Evolutionary conservation across 2,888 invertebrate species (phyloP), one percentile per base, ranked within the genome.

Genomic region (Mongoloraphidia duomilia): DNA sequence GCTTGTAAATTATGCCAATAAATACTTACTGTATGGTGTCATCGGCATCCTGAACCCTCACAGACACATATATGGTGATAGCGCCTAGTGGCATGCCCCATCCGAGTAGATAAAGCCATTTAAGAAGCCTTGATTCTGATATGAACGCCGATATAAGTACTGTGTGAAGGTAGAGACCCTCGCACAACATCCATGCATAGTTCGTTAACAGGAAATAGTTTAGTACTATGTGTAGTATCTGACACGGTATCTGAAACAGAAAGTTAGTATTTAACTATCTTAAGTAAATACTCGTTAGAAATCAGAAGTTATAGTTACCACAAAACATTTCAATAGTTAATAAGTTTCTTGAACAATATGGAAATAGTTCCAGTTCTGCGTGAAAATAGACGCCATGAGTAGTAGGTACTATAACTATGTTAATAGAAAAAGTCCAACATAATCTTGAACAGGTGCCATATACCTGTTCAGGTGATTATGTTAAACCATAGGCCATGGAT

Each of bases 111-210:
- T 87, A 82, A 67, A 94, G 78, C 71, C 83, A 86, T 60, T 83
- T 80, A 57, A 93, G 75, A 54, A 95, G 76, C 53, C 82, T 81
- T 56, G 85, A 82, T 70, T 94, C 93, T 14, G 88, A 84, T 55
- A 91, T 85, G 68, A 95, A 94, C 5, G 94, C 88, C 55, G 85
- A 79, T 14, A 94, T 92, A 2, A 95, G 80, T 56, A 95, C 80
- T 0, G 94, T 94, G 71, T 94, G 94, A 55, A 95, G 76, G 69
- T 94, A 94, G 55, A 93, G 78, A 0, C 93, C 93, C 69, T 93
- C 93, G 70, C 91, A 91, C 61, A 95, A 76, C 93, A 94, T 95
- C 95, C 95, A 95, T 57, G 90, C 84, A 71, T 94, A 95, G 71
- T 89, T 94, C 60, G 89, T 88, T 52, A 93, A 76, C 56, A 94